phyloP scores from a whole-genome alignment of 2,888 invertebrate genomes.

The Baccha elongata region DNA sequence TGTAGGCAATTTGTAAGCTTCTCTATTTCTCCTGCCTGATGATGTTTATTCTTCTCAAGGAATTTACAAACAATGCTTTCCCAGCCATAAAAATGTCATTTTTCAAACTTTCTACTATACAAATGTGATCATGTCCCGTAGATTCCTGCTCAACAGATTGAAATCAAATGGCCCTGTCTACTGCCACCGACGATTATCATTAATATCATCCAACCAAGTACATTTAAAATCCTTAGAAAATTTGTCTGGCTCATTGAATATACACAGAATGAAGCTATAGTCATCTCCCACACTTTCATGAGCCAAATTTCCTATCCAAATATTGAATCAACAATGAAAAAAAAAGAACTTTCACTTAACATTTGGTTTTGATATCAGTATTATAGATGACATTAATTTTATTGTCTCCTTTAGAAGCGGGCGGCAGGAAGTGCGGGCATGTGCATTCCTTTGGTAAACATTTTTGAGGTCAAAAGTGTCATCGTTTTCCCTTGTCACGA shows the following conservation, averaged over 20 bases:
- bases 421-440: constrained; percentile 18
- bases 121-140: constrained; percentile 22
- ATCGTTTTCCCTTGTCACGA: constrained; percentile 69
- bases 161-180: constrained; percentile 38
- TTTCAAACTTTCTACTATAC: constrained; percentile 42
- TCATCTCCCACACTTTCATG: constrained; percentile 12
- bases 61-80: constrained; percentile 17
- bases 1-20: constrained; percentile 5
- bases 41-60: background rate
- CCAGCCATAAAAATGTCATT: constrained; percentile 7
- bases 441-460: constrained; percentile 41
- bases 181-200: constrained; percentile 34
- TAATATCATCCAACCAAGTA: constrained; percentile 39
- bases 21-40: background rate
- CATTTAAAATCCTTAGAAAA: constrained; percentile 12
- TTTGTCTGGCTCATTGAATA: constrained; percentile 5
- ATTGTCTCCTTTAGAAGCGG: constrained; percentile 40
- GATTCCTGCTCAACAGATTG: constrained; percentile 24
- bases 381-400: constrained; percentile 53
- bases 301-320: constrained; percentile 17
- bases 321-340: constrained; percentile 34
- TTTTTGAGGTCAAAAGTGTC: constrained; percentile 38
- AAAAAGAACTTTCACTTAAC: constrained; percentile 61
- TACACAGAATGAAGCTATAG: constrained; percentile 33
- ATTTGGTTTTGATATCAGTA: constrained; percentile 9